Evolutionary conservation across 2,888 invertebrate genomes (phyloP), one percentile per base, ranked within the genome.

Genomic region (Sminthurinus aureus): DNA sequence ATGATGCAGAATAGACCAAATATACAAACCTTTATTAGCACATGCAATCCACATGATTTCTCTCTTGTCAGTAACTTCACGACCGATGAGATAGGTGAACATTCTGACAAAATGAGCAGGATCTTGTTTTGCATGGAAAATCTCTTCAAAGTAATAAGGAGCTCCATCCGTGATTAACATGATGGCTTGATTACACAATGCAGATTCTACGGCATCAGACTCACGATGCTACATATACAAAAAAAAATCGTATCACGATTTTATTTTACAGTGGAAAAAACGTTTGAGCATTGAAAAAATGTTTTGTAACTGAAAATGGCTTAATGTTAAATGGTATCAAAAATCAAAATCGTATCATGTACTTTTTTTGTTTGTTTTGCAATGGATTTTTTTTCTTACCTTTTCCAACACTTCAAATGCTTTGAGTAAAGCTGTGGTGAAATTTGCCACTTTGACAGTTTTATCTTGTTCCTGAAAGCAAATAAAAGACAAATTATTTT

Each of bases 141-240:
- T 94, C 89, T 97, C 96, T 90, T 96, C 95, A 91, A 95, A 98
- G 90, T 95, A 96, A 90, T 97, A 96, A 74, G 98, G 98, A 20
- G 98, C 97, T 38, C 99, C 99, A 91, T 99, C 99, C n/a, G 99
- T 98, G 88, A 99, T 94, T 88, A 99, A 91, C 98, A 99, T 98
- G 89, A 99, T 98, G 52, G 98, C 98, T 92, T 98, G 95, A 92
- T 99, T 99, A 90, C 99, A 99, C 90, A 97, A 96, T 89, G 96
- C 95, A 4, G 83, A 83, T 15, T 83, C 79, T 11, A 78, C 78
- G 0, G 83, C 52, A 58, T 83, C 83, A 15, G 69, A 11, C 13
- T 79, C 69, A n/a, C 83, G 83, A 52, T 83, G 83, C 79, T 82
- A 26, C 4, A n/a, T 20, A 22, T 9, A 22, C 69, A 71, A 22